A percentile compares a stretch with the other conserved stretches of the same genome.
Conservation (phyloP, 2,888 invertebrate species). For the Caenorhabditis sinica region DNA sequence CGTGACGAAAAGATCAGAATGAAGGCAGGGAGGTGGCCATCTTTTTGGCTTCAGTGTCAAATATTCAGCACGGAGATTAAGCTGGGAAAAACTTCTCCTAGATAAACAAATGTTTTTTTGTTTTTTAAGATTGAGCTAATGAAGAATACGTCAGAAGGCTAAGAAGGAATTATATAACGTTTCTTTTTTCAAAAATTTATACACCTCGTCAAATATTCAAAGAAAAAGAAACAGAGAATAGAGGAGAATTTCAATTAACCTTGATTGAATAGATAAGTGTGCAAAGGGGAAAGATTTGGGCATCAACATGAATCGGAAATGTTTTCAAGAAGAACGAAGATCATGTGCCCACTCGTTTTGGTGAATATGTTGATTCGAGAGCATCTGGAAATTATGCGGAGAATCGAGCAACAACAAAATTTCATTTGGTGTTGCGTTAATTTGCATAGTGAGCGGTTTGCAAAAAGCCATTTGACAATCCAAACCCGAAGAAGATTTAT, state of each 20-base stretch:
- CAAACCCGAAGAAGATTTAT: no score
- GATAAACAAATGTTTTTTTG: background rate
- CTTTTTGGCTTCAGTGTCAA: constrained; percentile 5
- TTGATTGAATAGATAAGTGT: constrained; percentile 33
- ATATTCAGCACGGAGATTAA: constrained; percentile 10
- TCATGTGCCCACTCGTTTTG: constrained; percentile 3
- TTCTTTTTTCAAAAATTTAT: background rate
- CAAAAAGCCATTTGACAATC: no score
- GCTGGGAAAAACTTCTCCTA: background rate
- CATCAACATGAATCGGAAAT: background rate
- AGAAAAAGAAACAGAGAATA: background rate
- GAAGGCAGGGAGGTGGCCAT: background rate
- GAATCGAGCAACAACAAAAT: no score
- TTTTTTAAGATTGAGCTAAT: constrained; percentile 11
- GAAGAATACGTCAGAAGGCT: constrained; percentile 12
- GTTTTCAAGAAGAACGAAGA: background rate
- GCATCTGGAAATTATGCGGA: background rate
- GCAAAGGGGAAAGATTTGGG: background rate
- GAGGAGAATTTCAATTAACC: constrained; percentile 21
- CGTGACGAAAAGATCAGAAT: constrained; percentile 16
- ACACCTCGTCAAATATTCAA: background rate
- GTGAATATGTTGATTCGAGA: background rate
- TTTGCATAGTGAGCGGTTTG: no score
- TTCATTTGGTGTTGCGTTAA: no score
- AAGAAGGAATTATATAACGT: background rate